A percentile compares a stretch with the other conserved stretches of the same genome.
Evolutionary conservation across 2,113 vertebrate genomes (phyloP).

Genomic region (Cryptomyrus ogoouensis): DNA sequence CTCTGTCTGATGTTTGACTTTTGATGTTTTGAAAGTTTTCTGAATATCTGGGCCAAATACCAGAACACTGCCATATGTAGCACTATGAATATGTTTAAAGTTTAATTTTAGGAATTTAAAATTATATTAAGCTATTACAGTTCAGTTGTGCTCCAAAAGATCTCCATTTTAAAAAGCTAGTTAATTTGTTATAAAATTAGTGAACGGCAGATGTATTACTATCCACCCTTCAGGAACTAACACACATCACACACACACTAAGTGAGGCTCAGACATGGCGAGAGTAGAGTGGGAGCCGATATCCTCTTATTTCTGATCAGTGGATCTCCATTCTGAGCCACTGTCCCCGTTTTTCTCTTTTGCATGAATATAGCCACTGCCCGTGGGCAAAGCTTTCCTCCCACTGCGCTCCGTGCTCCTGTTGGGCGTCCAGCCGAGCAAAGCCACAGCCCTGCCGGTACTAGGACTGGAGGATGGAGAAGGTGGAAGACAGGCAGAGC

Average conservation of each 20-base stretch:
- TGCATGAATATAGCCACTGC: constrained; percentile 61
- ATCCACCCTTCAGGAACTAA: no score
- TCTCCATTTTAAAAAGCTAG: neutral
- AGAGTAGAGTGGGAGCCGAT: neutral
- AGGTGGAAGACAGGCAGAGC: constrained; percentile 34
- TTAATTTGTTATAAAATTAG: neutral
- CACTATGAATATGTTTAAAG: neutral
- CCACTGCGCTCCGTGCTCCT: constrained; percentile 61
- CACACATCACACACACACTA: no score
- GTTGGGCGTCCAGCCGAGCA: constrained; percentile 59
- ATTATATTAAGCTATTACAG: no score
- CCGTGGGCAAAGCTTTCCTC: constrained; percentile 66
- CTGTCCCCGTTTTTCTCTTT: neutral
- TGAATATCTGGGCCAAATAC: neutral
- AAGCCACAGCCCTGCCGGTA: constrained; percentile 64
- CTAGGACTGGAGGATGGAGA: constrained; percentile 37
- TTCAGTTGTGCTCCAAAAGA: neutral
- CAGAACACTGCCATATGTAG: neutral
- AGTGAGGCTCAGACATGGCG: no score
- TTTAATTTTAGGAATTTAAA: neutral
- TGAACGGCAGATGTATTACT: neutral
- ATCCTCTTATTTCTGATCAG: neutral
- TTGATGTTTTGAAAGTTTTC: neutral
- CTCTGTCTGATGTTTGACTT: neutral
- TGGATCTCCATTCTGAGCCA: neutral